Base-by-base conservation (phyloP, 2,113 vertebrate genomes). In the Gallinago paraguaiae region DNA sequence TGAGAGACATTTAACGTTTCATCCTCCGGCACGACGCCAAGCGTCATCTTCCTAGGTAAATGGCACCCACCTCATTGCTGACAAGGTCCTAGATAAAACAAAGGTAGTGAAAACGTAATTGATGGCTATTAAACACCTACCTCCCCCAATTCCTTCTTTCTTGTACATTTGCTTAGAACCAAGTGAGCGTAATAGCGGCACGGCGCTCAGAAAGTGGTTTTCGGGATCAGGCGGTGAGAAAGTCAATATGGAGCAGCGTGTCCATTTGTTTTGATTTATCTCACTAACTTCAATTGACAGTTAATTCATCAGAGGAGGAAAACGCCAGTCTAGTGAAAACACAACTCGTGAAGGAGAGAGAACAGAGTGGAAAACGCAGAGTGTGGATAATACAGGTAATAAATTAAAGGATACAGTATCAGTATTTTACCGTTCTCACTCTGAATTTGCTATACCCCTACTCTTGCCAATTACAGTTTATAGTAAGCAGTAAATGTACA, bases 221-320 rank as follows among this genome's bases (percentile, higher is more conserved):
- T 97, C 97, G 95, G 98, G 97, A 97, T 97, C 96, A 95, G 96
- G 97, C 97, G 75, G 96, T 83, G 96, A 96, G 97, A 97, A 98
- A 98, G 98, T 97, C 97, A 96, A 98, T 97, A 97, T 95, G 96
- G 96, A 89, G 93, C 97, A 97, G 95, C 8, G 96, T 96, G 96
- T 96, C 98, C 97, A 98, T 98, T 98, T 98, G 98, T 98, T 98
- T 98, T 98, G 98, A 98, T 97, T 98, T 98, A 97, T 97, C 98
- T 98, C 98, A 95, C 98, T 98, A 98, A 98, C 98, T 98, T 97
- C 97, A 97, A 97, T 95, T 98, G 98, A 98, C 97, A 97, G 97
- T 97, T 97, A 97, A 97, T 98, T 98, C 97, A 97, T 98, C 97
- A 96, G 98, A 97, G 98, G 93, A 96, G 96, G 97, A 98, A 97